These are phyloP conservation scores for Oryzias sinensis DNA, from an alignment of 2,797 vertebrate species.

Conservation along the genomic window DNA sequence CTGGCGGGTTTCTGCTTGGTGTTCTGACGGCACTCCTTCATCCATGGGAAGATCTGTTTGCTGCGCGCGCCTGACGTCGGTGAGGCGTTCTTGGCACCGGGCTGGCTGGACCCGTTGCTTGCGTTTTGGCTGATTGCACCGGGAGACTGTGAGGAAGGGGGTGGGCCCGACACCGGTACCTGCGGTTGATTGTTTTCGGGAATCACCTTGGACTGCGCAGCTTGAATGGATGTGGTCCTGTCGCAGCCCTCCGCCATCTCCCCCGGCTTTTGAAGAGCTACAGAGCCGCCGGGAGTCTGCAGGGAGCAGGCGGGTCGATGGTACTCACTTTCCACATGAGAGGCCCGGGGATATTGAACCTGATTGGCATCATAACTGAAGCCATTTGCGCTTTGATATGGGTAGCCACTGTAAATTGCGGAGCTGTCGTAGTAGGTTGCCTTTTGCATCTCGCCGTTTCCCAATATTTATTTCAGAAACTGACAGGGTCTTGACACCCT, in stretches of 20 bases:
- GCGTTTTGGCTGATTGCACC: slow-evolving; percentile 86
- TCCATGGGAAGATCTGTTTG: slow-evolving; percentile 98
- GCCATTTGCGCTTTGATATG: slow-evolving; percentile 98
- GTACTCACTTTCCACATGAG: slow-evolving; percentile 94
- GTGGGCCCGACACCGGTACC: slow-evolving; percentile 76
- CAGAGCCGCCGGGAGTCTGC: slow-evolving; percentile 87
- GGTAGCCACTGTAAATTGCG: slow-evolving; percentile 98
- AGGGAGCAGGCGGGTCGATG: slow-evolving; percentile 95
- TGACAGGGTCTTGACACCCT: slow-evolving; percentile 99
- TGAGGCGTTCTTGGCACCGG: slow-evolving; percentile 85
- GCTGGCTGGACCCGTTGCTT: slow-evolving; percentile 81
- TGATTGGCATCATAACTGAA: slow-evolving; percentile 97
- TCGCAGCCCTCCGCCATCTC: slow-evolving; percentile 91
- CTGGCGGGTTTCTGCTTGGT: slow-evolving; percentile 94
- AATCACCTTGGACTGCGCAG: slow-evolving; percentile 82
- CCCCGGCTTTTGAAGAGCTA: slow-evolving; percentile 87
- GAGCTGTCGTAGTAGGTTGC: slow-evolving; percentile 99
- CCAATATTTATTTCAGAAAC: slow-evolving; percentile 98
- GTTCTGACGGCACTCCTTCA: slow-evolving; percentile 98
- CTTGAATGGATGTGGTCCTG: slow-evolving; percentile 84
- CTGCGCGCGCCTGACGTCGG: slow-evolving; percentile 83
- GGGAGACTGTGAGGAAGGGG: slow-evolving; percentile 79
- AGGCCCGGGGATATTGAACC: slow-evolving; percentile 91
- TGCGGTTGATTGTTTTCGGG: slow-evolving; percentile 79
- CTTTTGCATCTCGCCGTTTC: slow-evolving; percentile 99